phyloP scores from a whole-genome alignment of 2,888 invertebrate species.

The Proisotoma minuta region DNA sequence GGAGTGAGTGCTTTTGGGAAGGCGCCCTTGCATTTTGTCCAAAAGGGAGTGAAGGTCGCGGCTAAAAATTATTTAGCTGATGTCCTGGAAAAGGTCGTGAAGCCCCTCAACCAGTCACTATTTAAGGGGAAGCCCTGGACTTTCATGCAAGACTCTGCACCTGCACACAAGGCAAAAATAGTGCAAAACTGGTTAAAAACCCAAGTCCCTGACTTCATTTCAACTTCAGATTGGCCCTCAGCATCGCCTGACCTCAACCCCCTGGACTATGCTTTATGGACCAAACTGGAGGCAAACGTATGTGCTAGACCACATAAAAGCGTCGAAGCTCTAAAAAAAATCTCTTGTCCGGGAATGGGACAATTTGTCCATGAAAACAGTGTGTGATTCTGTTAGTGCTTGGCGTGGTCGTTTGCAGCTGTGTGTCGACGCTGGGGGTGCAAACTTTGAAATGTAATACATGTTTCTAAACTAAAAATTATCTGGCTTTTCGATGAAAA shows the following conservation, averaged over 20 bases:
- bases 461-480: too few species aligned
- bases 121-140: neutral
- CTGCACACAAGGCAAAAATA: conserved; percentile 5
- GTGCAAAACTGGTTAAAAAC: conserved; percentile 3
- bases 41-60: conserved; percentile 3
- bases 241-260: neutral
- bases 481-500: neutral
- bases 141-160: conserved; percentile 5
- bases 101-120: neutral
- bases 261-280: neutral
- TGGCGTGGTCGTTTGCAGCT: neutral
- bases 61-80: neutral
- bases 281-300: neutral
- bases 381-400: neutral
- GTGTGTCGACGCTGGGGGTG: neutral
- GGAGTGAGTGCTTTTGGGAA: neutral
- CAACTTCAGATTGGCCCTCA: neutral
- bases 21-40: neutral
- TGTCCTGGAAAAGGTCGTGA: neutral
- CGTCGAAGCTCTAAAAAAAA: too few species aligned
- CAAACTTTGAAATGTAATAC: neutral
- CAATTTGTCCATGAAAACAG: neutral
- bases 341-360: neutral
- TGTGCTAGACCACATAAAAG: too few species aligned
- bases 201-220: neutral